Evolutionary conservation across 23 tunicate species (phyloP).

Genomic region (Pegea sp.): DNA sequence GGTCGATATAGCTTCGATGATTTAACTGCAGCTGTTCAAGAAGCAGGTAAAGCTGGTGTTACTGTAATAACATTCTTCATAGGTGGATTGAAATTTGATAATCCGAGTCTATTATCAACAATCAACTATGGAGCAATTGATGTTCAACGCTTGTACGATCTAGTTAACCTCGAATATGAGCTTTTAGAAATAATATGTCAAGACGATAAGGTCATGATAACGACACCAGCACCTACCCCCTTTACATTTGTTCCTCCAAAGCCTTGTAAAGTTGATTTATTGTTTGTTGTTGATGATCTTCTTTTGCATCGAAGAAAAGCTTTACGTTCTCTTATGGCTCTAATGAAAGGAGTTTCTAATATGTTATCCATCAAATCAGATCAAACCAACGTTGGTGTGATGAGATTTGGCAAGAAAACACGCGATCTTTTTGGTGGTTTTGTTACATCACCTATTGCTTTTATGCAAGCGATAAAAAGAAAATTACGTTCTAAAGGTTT

Average conservation of each 20-base stretch:
- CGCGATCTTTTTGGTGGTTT: slow-evolving; percentile 6
- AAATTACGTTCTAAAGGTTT: background rate
- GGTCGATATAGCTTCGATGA: slow-evolving; percentile 20
- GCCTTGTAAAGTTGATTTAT: slow-evolving; percentile 23
- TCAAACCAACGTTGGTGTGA: slow-evolving; percentile 4
- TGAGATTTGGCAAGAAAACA: slow-evolving; percentile 5
- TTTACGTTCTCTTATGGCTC: background rate
- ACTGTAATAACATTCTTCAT: slow-evolving; percentile 23
- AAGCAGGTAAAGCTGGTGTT: slow-evolving; percentile 2
- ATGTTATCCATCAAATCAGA: slow-evolving; percentile 5
- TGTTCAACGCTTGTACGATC: slow-evolving; percentile 2
- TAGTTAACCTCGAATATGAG: slow-evolving; percentile 19
- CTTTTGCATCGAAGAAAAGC: slow-evolving; percentile 1
- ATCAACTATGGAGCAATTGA: slow-evolving; percentile 11
- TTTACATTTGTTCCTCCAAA: background rate
- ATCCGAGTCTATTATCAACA: slow-evolving; percentile 12
- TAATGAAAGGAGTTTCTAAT: background rate
- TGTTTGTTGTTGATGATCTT: slow-evolving; percentile 31
- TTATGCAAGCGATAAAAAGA: background rate
- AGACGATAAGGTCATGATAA: background rate
- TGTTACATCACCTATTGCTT: background rate
- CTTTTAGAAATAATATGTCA: slow-evolving; percentile 29
- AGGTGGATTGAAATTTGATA: slow-evolving; percentile 5
- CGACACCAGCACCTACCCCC: slow-evolving; percentile 11
- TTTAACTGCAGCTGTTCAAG: slow-evolving; percentile 4